Conservation (phyloP, 2,113 vertebrate genomes). For the Pollimyrus isidori region DNA sequence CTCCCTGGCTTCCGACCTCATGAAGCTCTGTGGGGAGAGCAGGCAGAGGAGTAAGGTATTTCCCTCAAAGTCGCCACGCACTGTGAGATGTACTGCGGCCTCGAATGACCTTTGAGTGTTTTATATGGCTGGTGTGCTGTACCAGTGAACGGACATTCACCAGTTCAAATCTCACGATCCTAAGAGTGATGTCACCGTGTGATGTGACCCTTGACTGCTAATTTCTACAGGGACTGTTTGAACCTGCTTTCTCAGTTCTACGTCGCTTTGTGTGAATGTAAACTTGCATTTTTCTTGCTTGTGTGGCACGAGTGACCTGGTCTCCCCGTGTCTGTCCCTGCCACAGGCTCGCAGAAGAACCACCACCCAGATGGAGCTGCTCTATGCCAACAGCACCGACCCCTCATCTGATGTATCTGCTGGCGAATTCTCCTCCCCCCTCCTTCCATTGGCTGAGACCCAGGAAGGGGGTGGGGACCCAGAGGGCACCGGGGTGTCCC, state of each 20-base stretch:
- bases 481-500: slow-evolving; percentile 52
- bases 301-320: background rate
- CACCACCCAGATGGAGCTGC: slow-evolving; percentile 92
- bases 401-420: slow-evolving; percentile 56
- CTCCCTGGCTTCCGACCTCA: slow-evolving; percentile 78
- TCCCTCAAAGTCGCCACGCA: background rate
- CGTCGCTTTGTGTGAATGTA: background rate
- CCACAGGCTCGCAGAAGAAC: slow-evolving; percentile 85
- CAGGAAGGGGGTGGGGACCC: slow-evolving; percentile 53
- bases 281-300: background rate
- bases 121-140: background rate
- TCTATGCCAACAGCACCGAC: slow-evolving; percentile 81
- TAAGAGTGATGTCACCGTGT: background rate
- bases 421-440: slow-evolving; percentile 62
- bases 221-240: background rate
- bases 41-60: slow-evolving; percentile 85
- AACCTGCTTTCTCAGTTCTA: too few species aligned
- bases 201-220: background rate
- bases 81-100: background rate
- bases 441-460: slow-evolving; percentile 59
- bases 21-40: slow-evolving; percentile 89
- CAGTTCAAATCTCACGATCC: background rate
- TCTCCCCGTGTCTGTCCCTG: background rate
- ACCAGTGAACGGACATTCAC: background rate
- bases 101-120: background rate